Conservation (phyloP, 2,797 vertebrate genomes). For the Artibeus lituratus region DNA sequence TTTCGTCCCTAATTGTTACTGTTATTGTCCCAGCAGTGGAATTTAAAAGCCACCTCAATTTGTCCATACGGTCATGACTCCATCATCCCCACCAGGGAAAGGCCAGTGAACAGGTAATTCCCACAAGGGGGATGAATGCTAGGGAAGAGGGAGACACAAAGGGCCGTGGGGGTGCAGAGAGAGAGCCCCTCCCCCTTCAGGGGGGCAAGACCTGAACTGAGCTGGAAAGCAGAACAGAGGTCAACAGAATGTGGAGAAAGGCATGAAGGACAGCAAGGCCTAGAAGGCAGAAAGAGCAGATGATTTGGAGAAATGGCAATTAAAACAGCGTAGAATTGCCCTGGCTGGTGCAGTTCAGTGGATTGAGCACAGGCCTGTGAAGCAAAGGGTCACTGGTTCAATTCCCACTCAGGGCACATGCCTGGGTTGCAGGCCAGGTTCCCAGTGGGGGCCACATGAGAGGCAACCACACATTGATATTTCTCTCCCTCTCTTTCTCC, state of each 20-base stretch:
- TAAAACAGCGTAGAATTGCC: not conserved
- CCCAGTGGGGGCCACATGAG: too few species aligned
- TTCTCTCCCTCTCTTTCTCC: too few species aligned
- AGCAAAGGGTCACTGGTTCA: too few species aligned
- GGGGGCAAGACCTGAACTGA: not conserved
- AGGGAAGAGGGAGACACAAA: not conserved
- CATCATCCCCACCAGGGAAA: not conserved
- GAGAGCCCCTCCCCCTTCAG: not conserved
- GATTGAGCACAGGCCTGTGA: too few species aligned
- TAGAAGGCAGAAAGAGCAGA: not conserved
- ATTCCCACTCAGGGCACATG: too few species aligned
- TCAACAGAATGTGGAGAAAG: not conserved
- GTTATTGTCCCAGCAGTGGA: not conserved
- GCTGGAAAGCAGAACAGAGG: not conserved
- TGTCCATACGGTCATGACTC: not conserved
- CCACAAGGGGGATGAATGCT: not conserved
- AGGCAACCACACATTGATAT: too few species aligned
- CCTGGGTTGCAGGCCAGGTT: too few species aligned
- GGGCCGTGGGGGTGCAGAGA: not conserved
- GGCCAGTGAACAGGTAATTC: not conserved
- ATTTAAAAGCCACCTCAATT: not conserved
- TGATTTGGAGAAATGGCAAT: not conserved
- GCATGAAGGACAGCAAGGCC: not conserved
- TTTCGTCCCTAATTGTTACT: not conserved
- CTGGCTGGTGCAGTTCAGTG: too few species aligned